Evolutionary conservation across 2,113 vertebrate genomes (phyloP).

Genomic region (Vulpes ferrilata): DNA sequence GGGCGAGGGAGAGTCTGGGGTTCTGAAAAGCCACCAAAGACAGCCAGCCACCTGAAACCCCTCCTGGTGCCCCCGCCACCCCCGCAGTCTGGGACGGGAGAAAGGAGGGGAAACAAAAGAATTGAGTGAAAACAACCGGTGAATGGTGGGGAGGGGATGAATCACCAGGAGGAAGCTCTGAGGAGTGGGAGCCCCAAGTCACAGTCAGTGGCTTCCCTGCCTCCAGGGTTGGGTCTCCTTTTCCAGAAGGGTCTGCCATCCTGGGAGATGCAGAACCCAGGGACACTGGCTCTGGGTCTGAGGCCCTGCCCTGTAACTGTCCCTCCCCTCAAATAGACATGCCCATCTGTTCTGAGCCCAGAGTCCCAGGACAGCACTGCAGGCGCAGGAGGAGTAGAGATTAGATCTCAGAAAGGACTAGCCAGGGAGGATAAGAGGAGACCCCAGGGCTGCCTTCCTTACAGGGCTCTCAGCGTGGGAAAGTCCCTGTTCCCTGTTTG

Average conservation of each 20-base stretch:
- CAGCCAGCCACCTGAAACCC: constrained; percentile 77
- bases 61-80: constrained; percentile 77
- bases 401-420: neutral
- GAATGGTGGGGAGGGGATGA: constrained; percentile 72
- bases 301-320: neutral
- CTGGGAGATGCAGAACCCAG: neutral
- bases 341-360: neutral
- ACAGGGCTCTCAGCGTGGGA: neutral
- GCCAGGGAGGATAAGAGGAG: neutral
- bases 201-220: neutral
- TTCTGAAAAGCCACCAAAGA: constrained; percentile 73
- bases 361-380: neutral
- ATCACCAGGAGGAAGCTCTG: constrained; percentile 73
- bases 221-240: neutral
- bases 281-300: neutral
- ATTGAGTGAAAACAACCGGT: constrained; percentile 76
- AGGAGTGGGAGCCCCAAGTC: constrained; percentile 5
- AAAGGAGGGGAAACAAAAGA: constrained; percentile 79
- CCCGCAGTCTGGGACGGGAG: constrained; percentile 82
- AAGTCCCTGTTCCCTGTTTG: constrained; percentile 29
- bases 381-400: neutral
- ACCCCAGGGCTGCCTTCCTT: constrained; percentile 10
- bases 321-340: neutral
- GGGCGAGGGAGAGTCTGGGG: constrained; percentile 81
- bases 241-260: too few relatives aligned